These are phyloP conservation scores for Castor canadensis DNA, from an alignment of 2,113 vertebrate genomes.

Conservation along the genomic window DNA sequence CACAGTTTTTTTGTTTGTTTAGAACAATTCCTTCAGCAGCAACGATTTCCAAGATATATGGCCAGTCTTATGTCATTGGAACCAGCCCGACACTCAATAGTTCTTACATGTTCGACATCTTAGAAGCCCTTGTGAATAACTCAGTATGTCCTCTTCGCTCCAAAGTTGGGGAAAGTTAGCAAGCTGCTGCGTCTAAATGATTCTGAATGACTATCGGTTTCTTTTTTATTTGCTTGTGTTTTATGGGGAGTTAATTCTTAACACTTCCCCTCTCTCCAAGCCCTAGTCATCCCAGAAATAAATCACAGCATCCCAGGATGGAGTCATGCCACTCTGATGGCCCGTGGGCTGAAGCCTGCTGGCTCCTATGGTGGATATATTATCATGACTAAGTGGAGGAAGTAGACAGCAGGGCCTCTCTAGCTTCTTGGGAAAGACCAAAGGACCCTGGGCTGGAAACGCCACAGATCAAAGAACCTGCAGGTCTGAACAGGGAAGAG, in stretches of 20 bases:
- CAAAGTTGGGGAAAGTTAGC: background rate
- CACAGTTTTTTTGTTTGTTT: background rate
- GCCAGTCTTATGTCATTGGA: background rate
- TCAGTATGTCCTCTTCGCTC: background rate
- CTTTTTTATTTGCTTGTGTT: background rate
- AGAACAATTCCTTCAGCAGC: background rate
- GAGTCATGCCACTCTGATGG: background rate
- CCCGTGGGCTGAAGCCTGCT: background rate
- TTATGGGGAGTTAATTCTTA: background rate
- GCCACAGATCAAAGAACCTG: constrained; percentile 35
- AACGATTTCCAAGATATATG: background rate
- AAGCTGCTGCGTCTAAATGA: background rate
- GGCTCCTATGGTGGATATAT: background rate
- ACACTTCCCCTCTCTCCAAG: background rate
- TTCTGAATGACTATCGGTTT: background rate
- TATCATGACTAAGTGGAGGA: background rate
- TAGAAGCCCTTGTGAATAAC: constrained; percentile 14
- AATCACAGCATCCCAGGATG: background rate
- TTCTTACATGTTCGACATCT: background rate
- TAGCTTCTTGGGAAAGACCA: constrained; percentile 45
- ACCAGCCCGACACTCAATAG: background rate
- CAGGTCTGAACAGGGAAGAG: constrained; percentile 47
- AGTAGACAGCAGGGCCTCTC: background rate
- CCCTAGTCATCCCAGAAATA: background rate
- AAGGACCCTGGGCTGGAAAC: constrained; percentile 8